Evolutionary conservation across 2,888 invertebrate species (phyloP).

Genomic region (Amiota mariae): DNA sequence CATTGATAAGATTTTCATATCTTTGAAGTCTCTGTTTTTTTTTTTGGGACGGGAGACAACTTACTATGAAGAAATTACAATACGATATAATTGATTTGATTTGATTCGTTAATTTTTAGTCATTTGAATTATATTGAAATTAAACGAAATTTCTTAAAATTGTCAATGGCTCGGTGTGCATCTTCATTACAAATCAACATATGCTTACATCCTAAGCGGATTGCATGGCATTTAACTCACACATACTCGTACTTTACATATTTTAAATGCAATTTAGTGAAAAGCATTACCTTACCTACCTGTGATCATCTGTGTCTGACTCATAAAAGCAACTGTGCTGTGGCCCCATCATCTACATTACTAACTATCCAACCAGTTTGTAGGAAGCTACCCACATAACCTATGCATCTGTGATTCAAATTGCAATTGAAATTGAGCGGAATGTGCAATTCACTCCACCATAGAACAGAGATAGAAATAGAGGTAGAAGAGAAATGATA

Average conservation of each 20-base stretch:
- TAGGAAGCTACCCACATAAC: too few relatives aligned
- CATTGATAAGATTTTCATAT: slow-evolving; percentile 13
- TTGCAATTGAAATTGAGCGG: slow-evolving; percentile 3
- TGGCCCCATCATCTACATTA: background rate
- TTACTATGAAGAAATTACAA: too few relatives aligned
- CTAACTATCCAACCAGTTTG: background rate
- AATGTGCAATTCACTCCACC: background rate
- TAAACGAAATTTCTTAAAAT: too few relatives aligned
- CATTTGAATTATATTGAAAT: too few relatives aligned
- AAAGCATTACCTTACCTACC: background rate
- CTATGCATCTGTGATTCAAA: too few relatives aligned
- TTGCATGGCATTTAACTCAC: slow-evolving; percentile 3
- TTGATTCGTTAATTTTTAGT: too few relatives aligned
- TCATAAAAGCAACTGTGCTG: background rate
- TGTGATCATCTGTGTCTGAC: background rate
- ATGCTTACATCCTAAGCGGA: background rate
- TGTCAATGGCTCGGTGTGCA: too few relatives aligned
- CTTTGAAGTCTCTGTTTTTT: too few relatives aligned
- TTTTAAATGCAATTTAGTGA: slow-evolving; percentile 15
- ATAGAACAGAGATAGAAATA: too few relatives aligned
- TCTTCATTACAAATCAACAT: background rate
- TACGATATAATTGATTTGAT: too few relatives aligned
- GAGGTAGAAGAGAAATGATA: background rate
- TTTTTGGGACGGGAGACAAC: too few relatives aligned
- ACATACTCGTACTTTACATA: slow-evolving; percentile 1